Evolutionary conservation across 2,113 vertebrate genomes (phyloP).

Genomic region (Takifugu bimaculatus): DNA sequence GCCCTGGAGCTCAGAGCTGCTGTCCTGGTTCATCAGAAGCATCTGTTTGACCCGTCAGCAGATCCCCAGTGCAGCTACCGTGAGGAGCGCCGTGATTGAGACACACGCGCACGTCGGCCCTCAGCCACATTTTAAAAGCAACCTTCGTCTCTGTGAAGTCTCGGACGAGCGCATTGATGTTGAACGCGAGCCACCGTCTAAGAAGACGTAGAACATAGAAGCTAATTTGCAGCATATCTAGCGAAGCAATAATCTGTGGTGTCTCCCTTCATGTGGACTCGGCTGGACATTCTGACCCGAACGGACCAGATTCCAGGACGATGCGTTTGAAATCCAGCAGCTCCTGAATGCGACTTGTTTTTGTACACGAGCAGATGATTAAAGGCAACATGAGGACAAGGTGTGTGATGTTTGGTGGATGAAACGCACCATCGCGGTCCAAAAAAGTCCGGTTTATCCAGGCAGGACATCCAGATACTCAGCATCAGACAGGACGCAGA

Average conservation of each 20-base stretch:
- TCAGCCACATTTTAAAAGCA: too few relatives aligned
- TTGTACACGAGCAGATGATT: constrained; percentile 76
- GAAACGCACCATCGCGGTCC: constrained; percentile 4
- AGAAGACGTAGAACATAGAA: constrained; percentile 56
- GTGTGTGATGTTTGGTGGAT: neutral
- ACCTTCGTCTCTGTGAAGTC: too few relatives aligned
- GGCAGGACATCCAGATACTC: constrained; percentile 52
- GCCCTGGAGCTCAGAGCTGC: too few relatives aligned
- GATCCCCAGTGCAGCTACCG: too few relatives aligned
- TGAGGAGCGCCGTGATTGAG: too few relatives aligned
- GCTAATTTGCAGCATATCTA: constrained; percentile 72
- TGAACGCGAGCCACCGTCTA: constrained; percentile 43
- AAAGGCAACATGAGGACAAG: constrained; percentile 54
- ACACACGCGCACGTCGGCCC: too few relatives aligned
- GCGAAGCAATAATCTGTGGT: constrained; percentile 80
- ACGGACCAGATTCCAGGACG: constrained; percentile 16
- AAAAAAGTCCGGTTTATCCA: constrained; percentile 56
- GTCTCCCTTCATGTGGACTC: constrained; percentile 71
- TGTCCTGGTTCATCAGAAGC: too few relatives aligned
- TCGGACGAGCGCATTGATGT: too few relatives aligned
- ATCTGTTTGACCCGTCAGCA: too few relatives aligned
- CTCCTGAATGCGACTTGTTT: constrained; percentile 72
- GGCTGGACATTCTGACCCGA: constrained; percentile 37
- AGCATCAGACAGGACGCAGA: constrained; percentile 65
- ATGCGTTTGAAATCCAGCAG: constrained; percentile 72